Base-by-base conservation (phyloP, 1,140 invertebrate genomes). In the Bombus breviceps region DNA sequence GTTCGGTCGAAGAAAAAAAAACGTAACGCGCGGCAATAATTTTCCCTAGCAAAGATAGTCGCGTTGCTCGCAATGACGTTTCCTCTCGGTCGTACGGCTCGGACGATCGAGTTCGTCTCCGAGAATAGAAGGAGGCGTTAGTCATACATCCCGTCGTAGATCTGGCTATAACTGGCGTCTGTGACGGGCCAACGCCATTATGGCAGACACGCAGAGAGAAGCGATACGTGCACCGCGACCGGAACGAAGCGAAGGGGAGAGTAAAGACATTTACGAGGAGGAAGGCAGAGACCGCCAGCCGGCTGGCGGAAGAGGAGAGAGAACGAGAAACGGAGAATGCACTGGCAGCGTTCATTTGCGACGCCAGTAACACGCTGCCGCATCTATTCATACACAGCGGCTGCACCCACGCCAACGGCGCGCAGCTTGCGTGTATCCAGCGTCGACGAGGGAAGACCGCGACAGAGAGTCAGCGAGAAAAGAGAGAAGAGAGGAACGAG, bases 111-210 rank as follows among this genome's bases (percentile, higher is more conserved):
- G 88, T 89, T 93, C 87, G 92, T 93, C 92, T 94, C 94, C 93
- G 86, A 94, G 91, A 95, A 95, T 94, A 95, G 92, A 93, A 83
- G 87, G 78, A 77, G 90, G 86, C 92, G 91, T 93, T 94, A 93
- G 89, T 93, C 92, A 94, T 93, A 94, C 93, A 94, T 94, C 93
- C 93, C 93, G 93, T 93, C 92, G 89, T 92, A 89, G 90, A 93
- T 94, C 91, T 92, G 75, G 89, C 86, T 92, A 92, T 92, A 92
- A 92, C 75, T 83, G 90, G 89, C 86, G 89, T 82, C 69, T 84
- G 89, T 79, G 90, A 91, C 89, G 88, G 86, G 80, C 90, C 81
- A 88, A 84, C 91, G 89, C 90, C 89, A 92, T 92, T 92, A 92
- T 86, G 87, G 88, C 88, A 92, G 92, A 92, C 90, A 92, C 83